phyloP scores from a whole-genome alignment of 2,113 vertebrate genomes.

The Microcebus murinus region DNA sequence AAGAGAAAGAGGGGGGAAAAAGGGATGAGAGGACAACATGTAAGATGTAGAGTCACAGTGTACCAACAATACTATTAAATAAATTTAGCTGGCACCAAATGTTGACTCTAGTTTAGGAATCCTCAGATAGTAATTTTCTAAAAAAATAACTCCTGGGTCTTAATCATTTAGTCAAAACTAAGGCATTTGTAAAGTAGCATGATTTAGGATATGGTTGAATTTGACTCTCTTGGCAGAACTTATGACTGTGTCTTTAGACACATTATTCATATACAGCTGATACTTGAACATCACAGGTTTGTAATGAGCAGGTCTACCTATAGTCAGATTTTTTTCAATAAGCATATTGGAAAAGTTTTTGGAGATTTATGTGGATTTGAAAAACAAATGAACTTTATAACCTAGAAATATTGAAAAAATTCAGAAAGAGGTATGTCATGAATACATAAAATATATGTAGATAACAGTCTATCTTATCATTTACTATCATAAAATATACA shows the following conservation, averaged over 20 bases:
- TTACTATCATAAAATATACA: neutral
- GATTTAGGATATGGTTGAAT: neutral
- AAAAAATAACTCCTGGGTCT: neutral
- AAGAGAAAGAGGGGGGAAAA: neutral
- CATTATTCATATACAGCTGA: neutral
- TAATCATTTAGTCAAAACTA: neutral
- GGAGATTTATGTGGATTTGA: neutral
- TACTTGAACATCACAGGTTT: neutral
- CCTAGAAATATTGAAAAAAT: neutral
- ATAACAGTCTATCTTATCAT: neutral
- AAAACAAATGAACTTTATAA: neutral
- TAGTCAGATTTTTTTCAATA: neutral
- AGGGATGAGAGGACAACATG: neutral
- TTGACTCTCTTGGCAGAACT: neutral
- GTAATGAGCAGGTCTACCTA: neutral
- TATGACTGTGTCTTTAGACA: neutral
- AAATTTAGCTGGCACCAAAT: neutral
- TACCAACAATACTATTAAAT: neutral
- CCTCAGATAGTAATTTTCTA: neutral
- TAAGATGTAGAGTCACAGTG: neutral
- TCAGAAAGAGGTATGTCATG: neutral
- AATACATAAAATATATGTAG: neutral
- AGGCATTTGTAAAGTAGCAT: neutral
- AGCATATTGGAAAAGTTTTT: neutral
- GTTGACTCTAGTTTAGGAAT: neutral